Base-by-base conservation (phyloP, 2,888 invertebrate genomes). In the Melitaea athalia region DNA sequence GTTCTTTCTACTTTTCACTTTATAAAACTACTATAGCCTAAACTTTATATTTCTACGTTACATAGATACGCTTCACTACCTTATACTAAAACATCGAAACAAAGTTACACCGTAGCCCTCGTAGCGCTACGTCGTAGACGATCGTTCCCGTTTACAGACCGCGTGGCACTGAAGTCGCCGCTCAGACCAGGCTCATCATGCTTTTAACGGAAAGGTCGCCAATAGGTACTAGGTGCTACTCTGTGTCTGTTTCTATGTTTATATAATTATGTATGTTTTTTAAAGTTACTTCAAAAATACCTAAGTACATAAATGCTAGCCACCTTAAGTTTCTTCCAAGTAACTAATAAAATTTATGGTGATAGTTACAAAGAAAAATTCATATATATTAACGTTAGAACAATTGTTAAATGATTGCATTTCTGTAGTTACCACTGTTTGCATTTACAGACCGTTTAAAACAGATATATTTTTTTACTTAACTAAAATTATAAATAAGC, bases 61-160 rank as follows among this genome's bases (percentile, higher is more conserved):
- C 14, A 49, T 15, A 49, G 45, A 63, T 31, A 59, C 24, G 24
- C 43, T 15, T 33, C 63, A 55, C 68, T 59, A 60, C 38, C 61
- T 50, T 59, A n/a, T 59, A 15, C 59, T 68, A 65, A 24, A 24
- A 24, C 24, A 24, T 24, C 71, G 66, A 64, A 74, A 73, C 59
- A 64, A 68, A 73, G 73, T 74, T 72, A 76, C 72, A 70, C 77
- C 78, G 75, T 76, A 71, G 70, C 42, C 68, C 62, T 62, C 72
- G 77, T 69, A 72, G 71, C 24, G 75, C 85, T 86, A 85, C 87
- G 83, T 75, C 87, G 88, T 88, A 89, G 88, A 78, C 86, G 86
- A 80, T 87, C 82, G 84, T 74, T 67, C 87, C 77, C 80, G 78
- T 79, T 82, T 83, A 86, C 83, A 85, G 81, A 78, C 76, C 86